A percentile compares a stretch with the other conserved stretches of the same genome.
phyloP scores from a whole-genome alignment of 2,888 invertebrate species.

The Hypercompe scribonia region DNA sequence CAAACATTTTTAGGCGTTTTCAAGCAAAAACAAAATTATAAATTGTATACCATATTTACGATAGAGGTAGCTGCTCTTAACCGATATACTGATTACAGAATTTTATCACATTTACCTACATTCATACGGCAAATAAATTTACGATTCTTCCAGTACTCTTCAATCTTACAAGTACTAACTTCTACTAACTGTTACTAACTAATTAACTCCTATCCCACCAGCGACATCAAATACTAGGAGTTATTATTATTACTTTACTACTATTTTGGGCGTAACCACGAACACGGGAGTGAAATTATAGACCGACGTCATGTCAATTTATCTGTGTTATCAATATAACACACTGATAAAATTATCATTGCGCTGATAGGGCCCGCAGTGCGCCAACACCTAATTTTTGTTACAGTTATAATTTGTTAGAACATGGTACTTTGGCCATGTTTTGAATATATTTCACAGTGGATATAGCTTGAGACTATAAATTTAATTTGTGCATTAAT shows the following conservation, averaged over 20 bases:
- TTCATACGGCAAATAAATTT: not conserved
- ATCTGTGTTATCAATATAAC: constrained; percentile 71
- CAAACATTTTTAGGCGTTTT: not conserved
- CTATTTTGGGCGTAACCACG: constrained; percentile 41
- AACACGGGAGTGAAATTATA: constrained; percentile 42
- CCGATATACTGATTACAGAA: not conserved
- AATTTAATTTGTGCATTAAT: not conserved
- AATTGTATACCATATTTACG: not conserved
- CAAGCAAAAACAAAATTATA: not conserved
- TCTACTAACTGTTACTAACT: not conserved
- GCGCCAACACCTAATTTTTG: constrained; percentile 41
- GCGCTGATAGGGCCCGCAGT: constrained; percentile 60
- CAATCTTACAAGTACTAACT: not conserved
- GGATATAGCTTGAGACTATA: not conserved
- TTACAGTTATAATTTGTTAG: constrained; percentile 33
- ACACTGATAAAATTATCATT: constrained; percentile 71
- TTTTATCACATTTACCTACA: not conserved
- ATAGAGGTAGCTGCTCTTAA: not conserved
- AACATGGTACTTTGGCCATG: not conserved
- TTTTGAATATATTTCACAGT: not conserved
- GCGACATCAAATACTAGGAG: not conserved
- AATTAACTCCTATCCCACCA: not conserved
- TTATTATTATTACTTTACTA: not conserved
- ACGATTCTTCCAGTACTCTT: not conserved
- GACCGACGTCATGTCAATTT: constrained; percentile 64